Percentiles rank a stretch among this genome's conserved stretches.
These are phyloP conservation scores for Sebastiscus tertius DNA, from an alignment of 2,797 vertebrate species.

Conservation along the genomic window DNA sequence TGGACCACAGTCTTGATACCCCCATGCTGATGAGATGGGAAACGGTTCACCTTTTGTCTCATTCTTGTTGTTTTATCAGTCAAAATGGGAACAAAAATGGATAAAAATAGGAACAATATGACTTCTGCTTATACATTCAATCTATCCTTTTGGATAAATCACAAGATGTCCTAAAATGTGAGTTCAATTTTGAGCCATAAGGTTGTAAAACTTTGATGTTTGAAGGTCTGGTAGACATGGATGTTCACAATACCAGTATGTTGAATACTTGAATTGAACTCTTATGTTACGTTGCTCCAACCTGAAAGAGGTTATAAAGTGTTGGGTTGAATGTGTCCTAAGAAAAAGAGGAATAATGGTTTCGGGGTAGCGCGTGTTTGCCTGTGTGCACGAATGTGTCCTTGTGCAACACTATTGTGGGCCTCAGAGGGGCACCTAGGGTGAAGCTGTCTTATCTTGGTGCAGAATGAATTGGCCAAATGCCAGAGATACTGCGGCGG, in stretches of 20 bases:
- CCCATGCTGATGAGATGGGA: conserved; percentile 5
- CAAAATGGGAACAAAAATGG: background rate
- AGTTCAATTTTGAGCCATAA: background rate
- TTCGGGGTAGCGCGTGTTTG: background rate
- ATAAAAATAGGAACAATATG: background rate
- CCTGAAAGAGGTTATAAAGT: background rate
- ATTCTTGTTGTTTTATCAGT: background rate
- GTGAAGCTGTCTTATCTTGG: conserved; percentile 15
- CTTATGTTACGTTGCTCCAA: background rate
- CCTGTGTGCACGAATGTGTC: background rate
- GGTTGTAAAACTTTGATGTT: background rate
- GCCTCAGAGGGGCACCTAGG: background rate
- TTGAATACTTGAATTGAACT: background rate
- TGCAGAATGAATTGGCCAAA: background rate
- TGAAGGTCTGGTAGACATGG: background rate
- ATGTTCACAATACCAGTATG: background rate
- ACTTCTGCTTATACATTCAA: background rate
- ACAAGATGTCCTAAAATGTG: background rate
- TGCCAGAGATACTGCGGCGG: background rate
- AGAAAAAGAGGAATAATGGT: background rate
- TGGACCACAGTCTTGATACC: background rate
- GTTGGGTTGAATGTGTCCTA: background rate
- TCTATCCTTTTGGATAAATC: background rate
- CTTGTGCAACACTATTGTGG: conserved; percentile 1
- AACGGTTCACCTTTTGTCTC: background rate